Evolutionary conservation across 2,113 vertebrate species (phyloP).

Genomic region (Hepsetus odoe): DNA sequence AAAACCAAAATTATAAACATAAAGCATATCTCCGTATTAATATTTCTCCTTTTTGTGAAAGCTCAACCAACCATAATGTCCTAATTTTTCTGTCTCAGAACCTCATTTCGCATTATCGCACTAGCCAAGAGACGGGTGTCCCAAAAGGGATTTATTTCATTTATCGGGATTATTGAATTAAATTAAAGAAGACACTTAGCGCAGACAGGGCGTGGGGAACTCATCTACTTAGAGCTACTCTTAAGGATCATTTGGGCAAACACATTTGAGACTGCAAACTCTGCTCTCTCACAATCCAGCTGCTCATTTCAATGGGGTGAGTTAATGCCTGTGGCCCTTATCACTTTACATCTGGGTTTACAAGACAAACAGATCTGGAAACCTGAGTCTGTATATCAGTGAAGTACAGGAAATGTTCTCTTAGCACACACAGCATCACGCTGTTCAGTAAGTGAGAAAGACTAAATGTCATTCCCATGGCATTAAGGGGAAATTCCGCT

Average conservation of each 20-base stretch:
- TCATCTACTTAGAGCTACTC: conserved; percentile 77
- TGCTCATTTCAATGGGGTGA: conserved; percentile 74
- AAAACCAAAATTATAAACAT: conserved; percentile 85
- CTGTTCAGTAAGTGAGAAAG: neutral
- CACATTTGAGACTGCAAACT: conserved; percentile 70
- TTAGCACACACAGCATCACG: neutral
- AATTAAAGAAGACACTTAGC: conserved; percentile 83
- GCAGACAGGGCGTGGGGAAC: conserved; percentile 71
- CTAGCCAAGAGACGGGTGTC: conserved; percentile 80
- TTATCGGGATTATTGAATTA: conserved; percentile 87
- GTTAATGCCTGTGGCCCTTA: conserved; percentile 70
- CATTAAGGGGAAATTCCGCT: neutral
- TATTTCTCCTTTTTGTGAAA: conserved; percentile 84
- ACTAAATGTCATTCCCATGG: neutral
- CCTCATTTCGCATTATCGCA: conserved; percentile 84
- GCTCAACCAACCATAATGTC: conserved; percentile 85
- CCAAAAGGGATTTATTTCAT: conserved; percentile 87
- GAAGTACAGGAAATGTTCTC: conserved; percentile 21
- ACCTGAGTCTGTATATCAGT: conserved; percentile 59
- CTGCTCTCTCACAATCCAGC: conserved; percentile 65
- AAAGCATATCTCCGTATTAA: conserved; percentile 84
- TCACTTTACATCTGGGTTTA: conserved; percentile 67
- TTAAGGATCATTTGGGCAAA: conserved; percentile 75
- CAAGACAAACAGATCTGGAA: conserved; percentile 59
- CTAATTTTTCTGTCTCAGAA: conserved; percentile 81